Evolutionary conservation across 2,797 vertebrate species (phyloP).

Genomic region (Muscicapa striata): DNA sequence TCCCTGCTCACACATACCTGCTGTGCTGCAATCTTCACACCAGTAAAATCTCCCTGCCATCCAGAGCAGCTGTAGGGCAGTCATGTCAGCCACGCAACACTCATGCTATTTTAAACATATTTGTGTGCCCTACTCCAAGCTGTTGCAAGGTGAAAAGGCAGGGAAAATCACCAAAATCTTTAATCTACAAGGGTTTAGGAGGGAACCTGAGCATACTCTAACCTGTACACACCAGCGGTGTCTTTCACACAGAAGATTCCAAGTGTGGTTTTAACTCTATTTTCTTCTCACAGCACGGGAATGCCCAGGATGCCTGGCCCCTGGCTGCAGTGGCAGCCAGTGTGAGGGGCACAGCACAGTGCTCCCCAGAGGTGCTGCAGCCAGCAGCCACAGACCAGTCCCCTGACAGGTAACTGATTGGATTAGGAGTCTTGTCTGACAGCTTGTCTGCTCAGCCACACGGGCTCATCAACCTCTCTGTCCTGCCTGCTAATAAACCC

Average conservation of each 20-base stretch:
- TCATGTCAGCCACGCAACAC: not conserved
- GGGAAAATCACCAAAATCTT: not conserved
- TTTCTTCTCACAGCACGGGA: not conserved
- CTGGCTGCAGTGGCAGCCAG: not conserved
- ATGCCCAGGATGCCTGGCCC: not conserved
- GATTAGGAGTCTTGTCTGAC: conserved; percentile 81
- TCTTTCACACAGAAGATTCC: not conserved
- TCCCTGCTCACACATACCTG: rapidly evolving
- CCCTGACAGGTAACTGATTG: conserved; percentile 82
- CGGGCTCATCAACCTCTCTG: conserved; percentile 81
- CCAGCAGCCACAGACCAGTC: conserved; percentile 35
- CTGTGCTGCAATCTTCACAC: not conserved
- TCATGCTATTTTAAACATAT: not conserved
- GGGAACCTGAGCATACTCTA: rapidly evolving
- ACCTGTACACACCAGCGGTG: rapidly evolving
- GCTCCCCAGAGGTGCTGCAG: not conserved
- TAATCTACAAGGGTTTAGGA: not conserved
- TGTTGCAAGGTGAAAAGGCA: not conserved
- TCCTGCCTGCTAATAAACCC: conserved; percentile 84
- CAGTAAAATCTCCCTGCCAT: not conserved
- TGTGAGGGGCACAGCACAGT: not conserved
- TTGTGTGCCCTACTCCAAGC: rapidly evolving
- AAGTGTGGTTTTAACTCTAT: rapidly evolving
- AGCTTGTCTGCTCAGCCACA: conserved; percentile 78
- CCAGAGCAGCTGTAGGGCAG: rapidly evolving